Percentiles rank a stretch among this genome's conserved stretches.
phyloP scores from a whole-genome alignment of 2,797 vertebrate species.

The Lagodon rhomboides region DNA sequence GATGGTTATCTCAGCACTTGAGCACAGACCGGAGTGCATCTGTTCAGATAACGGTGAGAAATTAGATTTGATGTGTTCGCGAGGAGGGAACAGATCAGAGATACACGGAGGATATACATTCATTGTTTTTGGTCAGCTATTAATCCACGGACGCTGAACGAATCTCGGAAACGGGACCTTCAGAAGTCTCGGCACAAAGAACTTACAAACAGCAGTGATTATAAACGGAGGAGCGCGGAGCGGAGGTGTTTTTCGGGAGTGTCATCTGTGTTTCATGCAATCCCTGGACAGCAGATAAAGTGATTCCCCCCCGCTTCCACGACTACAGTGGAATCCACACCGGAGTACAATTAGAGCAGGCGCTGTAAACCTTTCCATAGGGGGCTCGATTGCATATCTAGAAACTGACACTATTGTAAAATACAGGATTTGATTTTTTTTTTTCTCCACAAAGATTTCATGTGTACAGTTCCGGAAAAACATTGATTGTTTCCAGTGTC shows the following conservation, averaged over 20 bases:
- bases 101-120: conserved; percentile 80
- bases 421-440: conserved; percentile 30
- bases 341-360: conserved; percentile 23
- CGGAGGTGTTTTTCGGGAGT: conserved; percentile 11
- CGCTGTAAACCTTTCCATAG: conserved; percentile 14
- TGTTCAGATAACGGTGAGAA: conserved; percentile 43
- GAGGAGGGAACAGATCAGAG: conserved; percentile 26
- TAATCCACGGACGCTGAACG: conserved; percentile 35
- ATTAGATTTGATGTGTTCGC: conserved; percentile 29
- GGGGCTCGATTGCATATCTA: conserved; percentile 69
- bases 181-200: conserved; percentile 42
- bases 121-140: conserved; percentile 56
- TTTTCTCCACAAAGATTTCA: conserved; percentile 28
- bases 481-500: conserved; percentile 60
- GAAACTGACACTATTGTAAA: conserved; percentile 28
- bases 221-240: conserved; percentile 3
- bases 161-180: conserved; percentile 27
- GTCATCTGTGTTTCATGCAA: conserved; percentile 35
- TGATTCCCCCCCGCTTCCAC: not conserved
- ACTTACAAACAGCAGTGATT: not conserved
- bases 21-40: conserved; percentile 24
- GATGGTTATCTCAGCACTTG: conserved; percentile 48
- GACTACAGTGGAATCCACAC: conserved; percentile 26
- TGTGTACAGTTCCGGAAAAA: conserved; percentile 48
- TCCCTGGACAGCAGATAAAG: conserved; percentile 40